Conservation (phyloP, 2,888 invertebrate genomes). For the Cheilosia variabilis region DNA sequence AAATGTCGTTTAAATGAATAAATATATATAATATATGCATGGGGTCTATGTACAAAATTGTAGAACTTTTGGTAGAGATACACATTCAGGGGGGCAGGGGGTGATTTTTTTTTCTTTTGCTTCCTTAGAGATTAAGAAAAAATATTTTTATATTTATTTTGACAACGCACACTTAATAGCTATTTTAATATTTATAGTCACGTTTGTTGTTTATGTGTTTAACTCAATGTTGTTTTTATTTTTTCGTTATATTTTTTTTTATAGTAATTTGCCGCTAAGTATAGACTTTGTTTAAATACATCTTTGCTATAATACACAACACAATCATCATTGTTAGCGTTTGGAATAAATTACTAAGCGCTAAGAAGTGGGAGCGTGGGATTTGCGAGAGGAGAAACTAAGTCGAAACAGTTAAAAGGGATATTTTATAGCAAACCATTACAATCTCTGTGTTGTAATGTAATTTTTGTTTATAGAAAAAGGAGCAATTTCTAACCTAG, state of each 20-base stretch:
- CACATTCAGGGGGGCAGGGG: constrained; percentile 48
- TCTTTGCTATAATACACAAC: constrained; percentile 62
- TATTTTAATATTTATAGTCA: constrained; percentile 62
- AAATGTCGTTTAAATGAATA: constrained; percentile 71
- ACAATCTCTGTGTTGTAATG: constrained; percentile 23
- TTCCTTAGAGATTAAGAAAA: constrained; percentile 62
- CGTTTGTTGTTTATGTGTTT: constrained; percentile 51
- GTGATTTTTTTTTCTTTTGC: constrained; percentile 47
- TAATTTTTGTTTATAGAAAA: constrained; percentile 12
- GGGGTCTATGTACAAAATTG: constrained; percentile 63
- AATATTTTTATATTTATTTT: constrained; percentile 33
- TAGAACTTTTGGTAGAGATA: constrained; percentile 37
- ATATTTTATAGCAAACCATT: constrained; percentile 26
- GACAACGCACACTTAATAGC: constrained; percentile 65
- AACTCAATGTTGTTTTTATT: constrained; percentile 25
- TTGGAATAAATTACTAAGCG: constrained; percentile 61
- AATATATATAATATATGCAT: constrained; percentile 69
- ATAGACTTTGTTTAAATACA: constrained; percentile 28
- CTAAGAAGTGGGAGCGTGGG: constrained; percentile 20
- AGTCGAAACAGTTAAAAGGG: constrained; percentile 1
- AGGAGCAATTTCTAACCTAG: constrained; percentile 21
- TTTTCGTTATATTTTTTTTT: constrained; percentile 22
- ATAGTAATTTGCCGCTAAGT: constrained; percentile 73
- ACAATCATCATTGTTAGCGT: constrained; percentile 53
- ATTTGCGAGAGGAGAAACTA: not conserved